Conservation (phyloP, 2,888 invertebrate species). For the Latrodectus elegans region DNA sequence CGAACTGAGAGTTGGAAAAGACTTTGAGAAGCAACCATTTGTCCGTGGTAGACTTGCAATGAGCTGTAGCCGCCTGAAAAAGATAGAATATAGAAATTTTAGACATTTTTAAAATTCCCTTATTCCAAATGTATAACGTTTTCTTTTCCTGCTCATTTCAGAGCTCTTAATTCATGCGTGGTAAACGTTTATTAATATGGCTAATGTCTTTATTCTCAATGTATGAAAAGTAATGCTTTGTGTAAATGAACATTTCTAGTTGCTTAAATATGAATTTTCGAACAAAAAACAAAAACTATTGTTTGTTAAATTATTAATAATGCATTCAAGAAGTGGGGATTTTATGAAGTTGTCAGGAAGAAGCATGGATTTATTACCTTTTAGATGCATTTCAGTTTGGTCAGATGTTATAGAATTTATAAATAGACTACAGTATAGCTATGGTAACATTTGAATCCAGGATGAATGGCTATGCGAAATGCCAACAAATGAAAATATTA, state of each 20-base stretch:
- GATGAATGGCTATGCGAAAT: too few relatives aligned
- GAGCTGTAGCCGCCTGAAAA: conserved; percentile 60
- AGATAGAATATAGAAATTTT: background rate
- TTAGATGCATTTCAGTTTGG: too few relatives aligned
- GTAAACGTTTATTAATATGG: background rate
- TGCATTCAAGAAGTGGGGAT: too few relatives aligned
- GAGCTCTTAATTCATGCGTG: background rate
- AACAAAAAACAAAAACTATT: too few relatives aligned
- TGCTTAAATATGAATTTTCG: too few relatives aligned
- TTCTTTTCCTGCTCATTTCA: background rate
- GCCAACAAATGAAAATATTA: background rate
- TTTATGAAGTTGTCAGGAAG: too few relatives aligned
- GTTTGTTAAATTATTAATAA: too few relatives aligned
- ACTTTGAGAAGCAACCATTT: conserved; percentile 50
- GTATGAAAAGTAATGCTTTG: background rate
- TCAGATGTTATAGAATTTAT: too few relatives aligned
- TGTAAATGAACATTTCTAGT: too few relatives aligned
- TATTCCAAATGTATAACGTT: background rate
- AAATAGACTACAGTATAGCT: too few relatives aligned
- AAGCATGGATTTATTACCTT: too few relatives aligned
- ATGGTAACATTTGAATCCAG: too few relatives aligned
- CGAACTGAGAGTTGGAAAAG: conserved; percentile 47
- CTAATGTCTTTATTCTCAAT: background rate
- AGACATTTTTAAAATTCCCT: background rate
- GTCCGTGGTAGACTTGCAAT: conserved; percentile 23